Percentiles rank a stretch among this genome's conserved stretches.
phyloP scores from a whole-genome alignment of 2,113 vertebrate species.

The Hucho hucho region DNA sequence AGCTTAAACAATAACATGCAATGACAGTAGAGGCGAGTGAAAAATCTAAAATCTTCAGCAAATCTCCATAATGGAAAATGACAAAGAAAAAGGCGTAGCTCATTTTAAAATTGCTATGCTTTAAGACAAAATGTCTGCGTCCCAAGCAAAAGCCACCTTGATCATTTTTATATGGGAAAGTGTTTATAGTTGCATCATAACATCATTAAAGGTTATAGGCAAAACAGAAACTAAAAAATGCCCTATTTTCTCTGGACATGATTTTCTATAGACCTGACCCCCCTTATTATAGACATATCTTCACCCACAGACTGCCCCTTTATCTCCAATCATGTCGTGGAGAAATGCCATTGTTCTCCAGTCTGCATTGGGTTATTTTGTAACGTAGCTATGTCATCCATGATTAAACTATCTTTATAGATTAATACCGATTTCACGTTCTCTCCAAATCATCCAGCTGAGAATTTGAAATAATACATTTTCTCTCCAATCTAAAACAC shows the following conservation, averaged over 20 bases:
- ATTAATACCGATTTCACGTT: slow-evolving; percentile 20
- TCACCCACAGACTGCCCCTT: slow-evolving; percentile 14
- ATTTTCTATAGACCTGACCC: background rate
- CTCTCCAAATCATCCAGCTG: slow-evolving; percentile 21
- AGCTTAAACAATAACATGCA: background rate
- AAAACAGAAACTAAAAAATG: background rate
- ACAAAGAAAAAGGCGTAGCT: background rate
- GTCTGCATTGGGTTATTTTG: slow-evolving; percentile 19
- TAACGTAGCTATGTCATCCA: slow-evolving; percentile 6
- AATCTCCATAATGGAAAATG: background rate
- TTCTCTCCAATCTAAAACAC: slow-evolving; percentile 12
- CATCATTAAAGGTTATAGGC: background rate
- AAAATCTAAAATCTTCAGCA: background rate
- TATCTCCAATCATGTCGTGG: background rate
- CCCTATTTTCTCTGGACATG: background rate
- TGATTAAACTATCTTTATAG: slow-evolving; percentile 7
- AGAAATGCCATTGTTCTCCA: slow-evolving; percentile 26
- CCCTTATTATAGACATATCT: slow-evolving; percentile 22
- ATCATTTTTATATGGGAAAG: background rate
- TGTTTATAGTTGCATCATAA: background rate
- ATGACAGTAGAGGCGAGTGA: background rate
- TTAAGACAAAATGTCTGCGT: no score
- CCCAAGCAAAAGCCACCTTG: background rate
- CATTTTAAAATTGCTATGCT: no score
- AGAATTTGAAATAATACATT: slow-evolving; percentile 17